phyloP scores from a whole-genome alignment of 1,140 invertebrate genomes.

The Vanessa tameamea region DNA sequence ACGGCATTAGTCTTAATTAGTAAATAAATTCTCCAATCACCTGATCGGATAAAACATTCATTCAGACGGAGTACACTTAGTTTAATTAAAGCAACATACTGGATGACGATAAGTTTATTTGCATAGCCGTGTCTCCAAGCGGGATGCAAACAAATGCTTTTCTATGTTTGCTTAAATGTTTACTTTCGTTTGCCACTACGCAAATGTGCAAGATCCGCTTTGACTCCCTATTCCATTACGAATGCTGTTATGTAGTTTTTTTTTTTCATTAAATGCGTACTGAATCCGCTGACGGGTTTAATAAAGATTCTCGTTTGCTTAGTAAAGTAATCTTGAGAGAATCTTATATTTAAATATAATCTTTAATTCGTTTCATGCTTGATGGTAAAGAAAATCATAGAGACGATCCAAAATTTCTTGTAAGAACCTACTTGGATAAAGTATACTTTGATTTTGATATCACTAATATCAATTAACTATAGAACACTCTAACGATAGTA shows the following conservation, averaged over 20 bases:
- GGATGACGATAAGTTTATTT: constrained; percentile 54
- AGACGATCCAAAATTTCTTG: too few species aligned
- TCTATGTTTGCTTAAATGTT: constrained; percentile 60
- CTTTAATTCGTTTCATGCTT: too few species aligned
- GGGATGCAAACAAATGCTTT: constrained; percentile 51
- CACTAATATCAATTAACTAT: not conserved
- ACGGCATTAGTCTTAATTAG: constrained; percentile 24
- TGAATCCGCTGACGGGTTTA: not conserved
- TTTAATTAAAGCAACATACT: constrained; percentile 49
- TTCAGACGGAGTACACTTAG: constrained; percentile 42
- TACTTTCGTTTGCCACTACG: constrained; percentile 52
- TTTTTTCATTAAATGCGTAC: constrained; percentile 37
- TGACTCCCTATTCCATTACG: constrained; percentile 46
- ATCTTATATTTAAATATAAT: not conserved
- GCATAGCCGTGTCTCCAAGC: constrained; percentile 45
- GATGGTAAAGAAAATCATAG: too few species aligned
- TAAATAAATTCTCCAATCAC: constrained; percentile 31
- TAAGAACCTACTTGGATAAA: too few species aligned
- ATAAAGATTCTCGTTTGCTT: constrained; percentile 1
- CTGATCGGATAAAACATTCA: constrained; percentile 41
- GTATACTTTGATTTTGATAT: not conserved
- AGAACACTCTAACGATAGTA: not conserved
- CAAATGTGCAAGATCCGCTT: constrained; percentile 54
- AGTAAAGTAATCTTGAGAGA: not conserved
- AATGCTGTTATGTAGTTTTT: constrained; percentile 34